Evolutionary conservation across 2,113 vertebrate species (phyloP).

Genomic region (Proteles cristata): DNA sequence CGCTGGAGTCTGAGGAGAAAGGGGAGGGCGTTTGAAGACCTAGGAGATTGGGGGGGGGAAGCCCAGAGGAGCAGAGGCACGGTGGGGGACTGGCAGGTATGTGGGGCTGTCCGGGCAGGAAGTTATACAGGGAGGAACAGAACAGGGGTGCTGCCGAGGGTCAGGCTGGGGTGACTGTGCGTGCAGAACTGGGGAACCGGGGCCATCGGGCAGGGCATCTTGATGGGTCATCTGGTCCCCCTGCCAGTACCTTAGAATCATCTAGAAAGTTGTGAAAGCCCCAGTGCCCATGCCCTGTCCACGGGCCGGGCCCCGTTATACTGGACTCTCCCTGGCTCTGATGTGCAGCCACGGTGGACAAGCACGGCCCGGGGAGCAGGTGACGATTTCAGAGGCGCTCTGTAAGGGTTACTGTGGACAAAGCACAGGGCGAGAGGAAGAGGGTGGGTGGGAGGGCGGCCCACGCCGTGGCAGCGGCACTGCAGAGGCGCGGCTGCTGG

Average conservation of each 20-base stretch:
- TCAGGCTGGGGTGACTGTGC: accelerated
- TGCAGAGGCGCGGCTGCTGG: accelerated
- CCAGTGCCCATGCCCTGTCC: accelerated
- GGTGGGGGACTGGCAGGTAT: background rate
- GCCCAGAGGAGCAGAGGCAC: background rate
- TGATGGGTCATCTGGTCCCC: background rate
- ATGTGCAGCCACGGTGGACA: accelerated
- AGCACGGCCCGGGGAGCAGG: background rate
- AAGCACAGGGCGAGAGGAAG: background rate
- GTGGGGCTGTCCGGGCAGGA: background rate
- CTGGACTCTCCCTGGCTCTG: background rate
- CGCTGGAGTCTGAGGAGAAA: background rate
- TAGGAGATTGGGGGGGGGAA: background rate
- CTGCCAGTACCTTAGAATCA: background rate
- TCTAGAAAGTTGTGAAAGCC: background rate
- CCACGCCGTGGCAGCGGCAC: background rate
- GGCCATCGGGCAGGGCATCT: background rate
- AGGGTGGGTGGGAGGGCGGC: too few relatives aligned
- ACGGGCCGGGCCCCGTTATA: accelerated
- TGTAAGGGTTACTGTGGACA: background rate
- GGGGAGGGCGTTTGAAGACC: background rate
- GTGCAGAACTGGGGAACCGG: background rate
- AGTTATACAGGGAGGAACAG: accelerated
- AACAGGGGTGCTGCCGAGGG: background rate
- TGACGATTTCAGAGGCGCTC: background rate